Evolutionary conservation across 1,140 invertebrate genomes (phyloP), one percentile per base, ranked within the genome.

Genomic region (Pseudomyrmex pallidus): DNA sequence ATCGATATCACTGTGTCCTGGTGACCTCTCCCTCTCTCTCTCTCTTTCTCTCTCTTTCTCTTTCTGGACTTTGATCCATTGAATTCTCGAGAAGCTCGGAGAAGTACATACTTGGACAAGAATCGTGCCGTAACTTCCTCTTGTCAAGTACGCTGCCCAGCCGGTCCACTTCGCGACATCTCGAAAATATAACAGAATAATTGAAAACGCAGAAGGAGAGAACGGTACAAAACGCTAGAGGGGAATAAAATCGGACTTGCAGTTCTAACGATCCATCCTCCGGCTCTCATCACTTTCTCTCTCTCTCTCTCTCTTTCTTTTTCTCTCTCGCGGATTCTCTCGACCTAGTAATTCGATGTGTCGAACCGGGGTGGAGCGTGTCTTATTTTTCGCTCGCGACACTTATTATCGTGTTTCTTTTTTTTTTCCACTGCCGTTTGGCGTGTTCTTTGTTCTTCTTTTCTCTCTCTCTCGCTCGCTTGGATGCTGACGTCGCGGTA

Each of bases 181-280:
- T 87, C 76, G 83, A 82, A 85, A 87, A 85, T 22, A 78, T 76
- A 85, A 88, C 86, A 70, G 87, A 87, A 87, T 87, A 88, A 87
- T 88, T 84, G 74, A 84, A 85, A 87, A 80, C 17, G 52, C 61
- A 44, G 15, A 25, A 35, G 35, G 48, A 12, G 22, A 52, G 59
- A 17, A 20, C 8, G 62, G 35, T 22, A 13, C 48, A 50, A 35
- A n/a, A 74, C 15, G 20, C 15, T 20, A 50, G 50, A 9, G 44
- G 22, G 3, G 48, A 10, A 35, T 35, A 35, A 35, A n/a, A 50
- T 87, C 46, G 20, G 70, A 67, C 9, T 85, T 66, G 74, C 64
- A 70, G 61, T 87, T 87, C 76, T 64, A 85, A 87, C 85, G 56
- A 87, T 63, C 76, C 83, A 59, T 61, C 74, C 57, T 52, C 59